These are phyloP conservation scores for Cyclophora albipunctata DNA, from an alignment of 2,888 invertebrate genomes.

Conservation along the genomic window DNA sequence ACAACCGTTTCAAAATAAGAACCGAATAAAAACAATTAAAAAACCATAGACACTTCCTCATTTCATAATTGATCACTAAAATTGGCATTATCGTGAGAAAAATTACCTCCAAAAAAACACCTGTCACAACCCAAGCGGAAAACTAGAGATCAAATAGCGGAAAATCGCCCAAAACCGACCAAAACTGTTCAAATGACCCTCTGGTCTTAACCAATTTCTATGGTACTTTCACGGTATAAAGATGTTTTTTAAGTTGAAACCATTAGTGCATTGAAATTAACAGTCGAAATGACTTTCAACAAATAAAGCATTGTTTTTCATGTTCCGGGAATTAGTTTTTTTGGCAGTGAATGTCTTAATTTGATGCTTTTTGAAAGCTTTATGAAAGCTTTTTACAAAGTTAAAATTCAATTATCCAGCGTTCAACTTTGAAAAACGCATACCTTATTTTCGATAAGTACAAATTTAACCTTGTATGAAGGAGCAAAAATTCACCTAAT, in stretches of 20 bases:
- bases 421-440: too few relatives aligned
- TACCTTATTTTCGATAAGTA: too few relatives aligned
- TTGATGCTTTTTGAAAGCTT: too few relatives aligned
- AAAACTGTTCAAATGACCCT: constrained; percentile 62
- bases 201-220: constrained; percentile 41
- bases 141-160: constrained; percentile 65
- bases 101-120: constrained; percentile 44
- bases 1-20: background rate
- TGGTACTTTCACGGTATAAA: constrained; percentile 56
- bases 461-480: too few relatives aligned
- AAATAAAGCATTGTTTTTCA: constrained; percentile 34
- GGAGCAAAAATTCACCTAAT: too few relatives aligned
- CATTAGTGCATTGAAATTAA: constrained; percentile 66
- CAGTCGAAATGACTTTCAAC: constrained; percentile 33
- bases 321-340: constrained; percentile 13
- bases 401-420: too few relatives aligned
- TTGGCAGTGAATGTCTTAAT: background rate
- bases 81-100: constrained; percentile 65
- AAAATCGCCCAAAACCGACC: constrained; percentile 69
- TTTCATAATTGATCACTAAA: constrained; percentile 45
- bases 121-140: constrained; percentile 65
- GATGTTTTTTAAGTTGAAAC: constrained; percentile 43
- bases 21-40: constrained; percentile 5
- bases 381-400: too few relatives aligned
- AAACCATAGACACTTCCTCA: constrained; percentile 41